Base-by-base conservation (phyloP, 2,888 invertebrate genomes). In the Lissonota sp. region DNA sequence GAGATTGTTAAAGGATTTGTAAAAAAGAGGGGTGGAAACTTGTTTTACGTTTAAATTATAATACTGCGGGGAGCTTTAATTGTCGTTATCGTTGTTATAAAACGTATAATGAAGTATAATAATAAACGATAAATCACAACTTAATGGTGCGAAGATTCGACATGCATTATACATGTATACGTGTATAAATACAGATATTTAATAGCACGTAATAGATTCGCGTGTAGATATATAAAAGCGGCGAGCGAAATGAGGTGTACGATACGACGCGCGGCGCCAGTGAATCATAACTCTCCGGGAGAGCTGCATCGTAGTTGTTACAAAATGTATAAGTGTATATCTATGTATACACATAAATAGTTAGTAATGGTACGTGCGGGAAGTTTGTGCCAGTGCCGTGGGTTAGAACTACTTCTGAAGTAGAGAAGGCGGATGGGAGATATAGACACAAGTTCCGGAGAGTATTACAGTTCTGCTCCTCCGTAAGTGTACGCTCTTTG, bases 191-290 rank as follows among this genome's bases (percentile, higher is more conserved):
- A 66, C 6, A 66, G 8, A 58, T 67, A 75, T 67, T 60, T 42
- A 75, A 60, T 10, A 40, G 49, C 14, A 58, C 40, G 42, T 75
- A 49, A 75, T 49, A 73, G 73, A 73, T 66, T 75, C 8, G 66
- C 49, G 64, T 53, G 37, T 55, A 57, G 46, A 49, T 58, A 42
- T 58, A 63, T 72, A 57, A 72, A 62, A 72, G 26, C 26, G 49
- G 64, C 8, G 46, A 55, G 60, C 53, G 53, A 78, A 78, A 81
- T 78, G 81, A 81, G 81, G 78, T 81, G 78, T 66, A 55, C 46
- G 74, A 67, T 70, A 64, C 58, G 51, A 67, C 73, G 63, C 66
- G 74, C 55, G 78, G 81, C 81, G 81, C 77, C 74, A 74, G 81
- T 81, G 81, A 81, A 81, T 78, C 70, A 81, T 71, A 78, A 74